Evolutionary conservation across 2,797 vertebrate genomes (phyloP), one percentile per base, ranked within the genome.

Genomic region (Anableps anableps): DNA sequence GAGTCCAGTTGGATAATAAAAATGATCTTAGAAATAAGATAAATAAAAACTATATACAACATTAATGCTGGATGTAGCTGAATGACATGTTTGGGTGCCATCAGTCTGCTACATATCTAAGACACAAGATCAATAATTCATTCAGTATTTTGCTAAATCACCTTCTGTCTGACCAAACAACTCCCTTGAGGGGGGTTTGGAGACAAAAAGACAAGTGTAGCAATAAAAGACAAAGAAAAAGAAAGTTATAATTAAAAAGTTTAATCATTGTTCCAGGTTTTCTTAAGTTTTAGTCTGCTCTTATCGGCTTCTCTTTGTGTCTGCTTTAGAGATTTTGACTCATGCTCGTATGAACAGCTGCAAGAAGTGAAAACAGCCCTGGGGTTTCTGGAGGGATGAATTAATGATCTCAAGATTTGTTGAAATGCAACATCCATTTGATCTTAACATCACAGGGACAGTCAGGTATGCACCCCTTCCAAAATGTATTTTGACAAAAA

Each of bases 111-210:
- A 75, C n/a, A 72, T 90, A 86, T 89, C 84, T 85, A 88, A 88
- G 86, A 80, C 83, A 83, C 87, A 75, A 72, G 80, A 94, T 95
- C 90, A 92, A 95, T 95, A 94, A 93, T 95, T 95, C 80, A 95
- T 92, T 85, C 83, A 83, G 85, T 80, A 76, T 77, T 89, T 92
- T 89, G 85, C 83, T 84, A 83, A 84, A 82, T 89, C 75, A 74
- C 76, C 83, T 88, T 86, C 88, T 80, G 89, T 75, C 83, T 84
- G 87, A 77, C 74, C 83, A 60, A 72, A 4, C 60, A 50, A 70
- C 80, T 87, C 85, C 76, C 74, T 10, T 64, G 68, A 84, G 76
- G 73, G 43, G 16, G 36, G 80, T 74, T 81, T 53, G 41, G 50
- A 76, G 71, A 66, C 50, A 74, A 23, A 74, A 51, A 71, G 29